These are phyloP conservation scores for Proales similis DNA, from an alignment of 1,140 invertebrate species.

Conservation along the genomic window DNA sequence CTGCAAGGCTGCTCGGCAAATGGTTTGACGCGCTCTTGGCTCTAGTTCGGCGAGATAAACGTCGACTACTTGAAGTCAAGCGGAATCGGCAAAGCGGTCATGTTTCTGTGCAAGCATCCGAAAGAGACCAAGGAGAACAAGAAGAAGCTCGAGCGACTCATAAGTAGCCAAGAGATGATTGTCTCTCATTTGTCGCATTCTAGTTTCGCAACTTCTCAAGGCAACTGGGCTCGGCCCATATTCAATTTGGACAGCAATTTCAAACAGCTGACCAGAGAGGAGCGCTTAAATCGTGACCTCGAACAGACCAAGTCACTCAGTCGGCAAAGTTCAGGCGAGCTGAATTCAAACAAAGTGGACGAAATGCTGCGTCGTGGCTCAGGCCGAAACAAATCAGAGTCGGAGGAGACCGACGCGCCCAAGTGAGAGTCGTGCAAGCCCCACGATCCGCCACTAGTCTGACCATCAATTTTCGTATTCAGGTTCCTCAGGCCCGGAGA, in stretches of 20 bases:
- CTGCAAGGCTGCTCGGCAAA: background rate
- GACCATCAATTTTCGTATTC: conserved; percentile 27
- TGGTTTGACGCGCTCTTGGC: conserved; percentile 40
- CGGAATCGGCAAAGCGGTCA: conserved; percentile 92
- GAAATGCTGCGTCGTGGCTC: conserved; percentile 4
- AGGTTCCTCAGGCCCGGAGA: conserved; percentile 74
- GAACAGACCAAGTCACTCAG: conserved; percentile 56
- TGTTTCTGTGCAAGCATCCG: conserved; percentile 98
- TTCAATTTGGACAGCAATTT: conserved; percentile 93
- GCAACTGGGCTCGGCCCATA: conserved; percentile 87
- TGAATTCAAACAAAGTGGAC: conserved; percentile 11
- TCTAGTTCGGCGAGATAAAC: conserved; percentile 79
- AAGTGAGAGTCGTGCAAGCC: background rate
- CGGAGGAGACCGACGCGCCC: background rate
- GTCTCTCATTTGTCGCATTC: background rate
- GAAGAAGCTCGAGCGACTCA: conserved; percentile 79
- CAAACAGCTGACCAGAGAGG: conserved; percentile 63
- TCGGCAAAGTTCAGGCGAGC: conserved; percentile 38
- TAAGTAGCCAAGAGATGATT: conserved; percentile 41
- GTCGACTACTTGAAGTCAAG: conserved; percentile 82
- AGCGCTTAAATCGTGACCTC: conserved; percentile 76
- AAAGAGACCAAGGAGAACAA: conserved; percentile 90
- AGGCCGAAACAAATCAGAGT: background rate
- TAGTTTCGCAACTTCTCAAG: conserved; percentile 40
- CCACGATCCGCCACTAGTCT: conserved; percentile 16